A percentile compares a stretch with the other conserved stretches of the same genome.
phyloP scores from a whole-genome alignment of 2,113 vertebrate species.

The Vicugna pacos region DNA sequence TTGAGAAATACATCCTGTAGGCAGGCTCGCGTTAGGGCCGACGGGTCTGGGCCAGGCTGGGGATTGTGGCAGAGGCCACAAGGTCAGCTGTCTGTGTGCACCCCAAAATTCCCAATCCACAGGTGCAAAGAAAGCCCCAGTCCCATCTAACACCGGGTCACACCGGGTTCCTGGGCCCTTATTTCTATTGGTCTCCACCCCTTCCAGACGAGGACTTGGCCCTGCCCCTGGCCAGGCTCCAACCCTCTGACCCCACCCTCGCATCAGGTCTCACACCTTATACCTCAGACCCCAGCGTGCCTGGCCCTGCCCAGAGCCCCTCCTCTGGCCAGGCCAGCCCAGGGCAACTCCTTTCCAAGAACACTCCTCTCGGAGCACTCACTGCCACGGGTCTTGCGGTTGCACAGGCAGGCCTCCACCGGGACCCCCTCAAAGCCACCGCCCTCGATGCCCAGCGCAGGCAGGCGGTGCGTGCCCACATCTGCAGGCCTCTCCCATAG shows the following conservation, averaged over 20 bases:
- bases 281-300: too few relatives aligned
- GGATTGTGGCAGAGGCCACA: too few relatives aligned
- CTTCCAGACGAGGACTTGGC: too few relatives aligned
- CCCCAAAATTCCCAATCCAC: not conserved
- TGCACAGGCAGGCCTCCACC: constrained; percentile 96
- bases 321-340: not conserved
- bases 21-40: not conserved
- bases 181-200: accelerated
- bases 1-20: constrained; percentile 74
- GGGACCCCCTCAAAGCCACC: constrained; percentile 94
- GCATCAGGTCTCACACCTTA: too few relatives aligned
- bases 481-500: constrained; percentile 96
- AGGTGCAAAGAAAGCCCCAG: not conserved
- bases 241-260: too few relatives aligned
- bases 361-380: constrained; percentile 26
- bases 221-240: not conserved
- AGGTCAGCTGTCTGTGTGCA: too few relatives aligned
- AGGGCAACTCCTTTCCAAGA: too few relatives aligned
- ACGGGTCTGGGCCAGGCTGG: not conserved
- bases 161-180: not conserved
- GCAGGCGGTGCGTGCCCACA: constrained; percentile 91
- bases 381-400: constrained; percentile 89
- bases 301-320: not conserved
- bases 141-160: too few relatives aligned
- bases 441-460: constrained; percentile 87